Evolutionary conservation across 2,113 vertebrate species (phyloP).

Genomic region (Lampris megalopsis): DNA sequence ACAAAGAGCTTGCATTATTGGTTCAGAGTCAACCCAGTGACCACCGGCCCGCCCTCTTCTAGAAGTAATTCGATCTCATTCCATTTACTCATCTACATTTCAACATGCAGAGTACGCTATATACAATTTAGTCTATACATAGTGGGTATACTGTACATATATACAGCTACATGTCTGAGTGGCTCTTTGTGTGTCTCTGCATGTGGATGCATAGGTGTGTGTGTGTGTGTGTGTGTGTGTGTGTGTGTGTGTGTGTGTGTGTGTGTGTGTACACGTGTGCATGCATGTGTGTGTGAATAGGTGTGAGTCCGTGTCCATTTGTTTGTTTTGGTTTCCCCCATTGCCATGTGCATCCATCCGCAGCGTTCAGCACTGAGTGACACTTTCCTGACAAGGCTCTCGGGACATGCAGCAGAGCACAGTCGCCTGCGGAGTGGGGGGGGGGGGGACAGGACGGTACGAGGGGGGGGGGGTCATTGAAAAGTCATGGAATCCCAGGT

Average conservation of each 20-base stretch:
- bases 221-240: slow-evolving; percentile 11
- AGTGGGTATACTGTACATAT: slow-evolving; percentile 77
- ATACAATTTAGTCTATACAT: slow-evolving; percentile 70
- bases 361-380: slow-evolving; percentile 16
- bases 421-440: slow-evolving; percentile 30
- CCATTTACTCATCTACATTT: slow-evolving; percentile 61
- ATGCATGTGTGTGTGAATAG: slow-evolving; percentile 1
- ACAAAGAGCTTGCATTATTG: slow-evolving; percentile 35
- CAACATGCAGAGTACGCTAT: slow-evolving; percentile 77
- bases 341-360: slow-evolving; percentile 37
- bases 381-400: slow-evolving; percentile 35
- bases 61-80: slow-evolving; percentile 54
- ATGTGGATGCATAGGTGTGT: slow-evolving; percentile 42
- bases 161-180: slow-evolving; percentile 71
- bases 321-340: slow-evolving; percentile 28
- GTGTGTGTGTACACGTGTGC: not conserved
- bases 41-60: slow-evolving; percentile 40
- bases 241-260: slow-evolving; percentile 41
- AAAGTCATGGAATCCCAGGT: slow-evolving; percentile 44
- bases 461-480: slow-evolving; percentile 16
- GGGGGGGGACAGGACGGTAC: slow-evolving; percentile 3
- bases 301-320: not conserved
- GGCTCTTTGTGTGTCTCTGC: slow-evolving; percentile 48
- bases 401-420: slow-evolving; percentile 52
- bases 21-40: slow-evolving; percentile 44